Conservation (phyloP, 1,140 invertebrate genomes). For the Euwallacea similis region DNA sequence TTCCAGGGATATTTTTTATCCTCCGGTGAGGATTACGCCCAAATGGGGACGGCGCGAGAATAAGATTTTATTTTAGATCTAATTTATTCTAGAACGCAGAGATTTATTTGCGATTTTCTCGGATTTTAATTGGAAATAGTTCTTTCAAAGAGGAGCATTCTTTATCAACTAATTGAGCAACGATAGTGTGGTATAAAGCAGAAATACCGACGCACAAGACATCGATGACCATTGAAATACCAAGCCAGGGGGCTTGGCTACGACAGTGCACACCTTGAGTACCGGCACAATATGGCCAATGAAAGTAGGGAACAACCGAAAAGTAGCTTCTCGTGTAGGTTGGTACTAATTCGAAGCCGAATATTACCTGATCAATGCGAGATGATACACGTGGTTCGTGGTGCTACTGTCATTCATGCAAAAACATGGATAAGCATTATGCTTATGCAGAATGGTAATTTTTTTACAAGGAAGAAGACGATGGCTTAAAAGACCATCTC, state of each 20-base stretch:
- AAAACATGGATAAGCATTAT: too few relatives aligned
- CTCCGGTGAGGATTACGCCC: conserved; percentile 11
- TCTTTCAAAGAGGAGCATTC: too few relatives aligned
- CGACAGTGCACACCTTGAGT: conserved; percentile 3
- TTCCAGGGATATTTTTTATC: conserved; percentile 38
- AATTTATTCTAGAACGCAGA: conserved; percentile 14
- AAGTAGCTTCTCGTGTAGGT: not conserved
- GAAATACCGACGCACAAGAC: too few relatives aligned
- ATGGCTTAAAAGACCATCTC: too few relatives aligned
- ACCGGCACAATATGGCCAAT: conserved; percentile 7
- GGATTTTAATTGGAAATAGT: not conserved
- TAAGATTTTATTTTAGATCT: conserved; percentile 19
- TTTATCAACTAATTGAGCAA: too few relatives aligned
- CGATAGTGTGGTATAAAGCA: too few relatives aligned
- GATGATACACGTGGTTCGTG: too few relatives aligned
- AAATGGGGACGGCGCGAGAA: conserved; percentile 14
- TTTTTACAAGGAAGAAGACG: too few relatives aligned
- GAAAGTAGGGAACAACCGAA: not conserved
- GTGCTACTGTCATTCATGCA: too few relatives aligned
- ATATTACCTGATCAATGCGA: too few relatives aligned
- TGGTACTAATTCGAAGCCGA: not conserved
- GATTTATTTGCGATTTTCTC: not conserved
- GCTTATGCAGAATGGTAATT: too few relatives aligned
- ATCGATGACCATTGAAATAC: too few relatives aligned
- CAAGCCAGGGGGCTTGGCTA: not conserved